These are phyloP conservation scores for Nephrocerus scutellatus DNA, from an alignment of 2,888 invertebrate species.

Conservation along the genomic window DNA sequence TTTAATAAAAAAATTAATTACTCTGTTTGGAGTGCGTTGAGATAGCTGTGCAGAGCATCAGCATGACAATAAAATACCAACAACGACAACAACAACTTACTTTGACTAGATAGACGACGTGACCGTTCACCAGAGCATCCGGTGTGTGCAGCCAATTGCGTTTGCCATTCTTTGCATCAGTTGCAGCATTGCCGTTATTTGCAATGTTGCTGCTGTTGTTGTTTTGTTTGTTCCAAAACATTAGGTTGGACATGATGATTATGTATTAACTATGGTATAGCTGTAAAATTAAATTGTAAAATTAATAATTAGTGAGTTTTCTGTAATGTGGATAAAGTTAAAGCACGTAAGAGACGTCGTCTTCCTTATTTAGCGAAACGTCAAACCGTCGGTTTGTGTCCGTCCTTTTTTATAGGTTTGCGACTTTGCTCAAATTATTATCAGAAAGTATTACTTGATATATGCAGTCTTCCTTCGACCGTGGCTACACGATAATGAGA, in stretches of 20 bases:
- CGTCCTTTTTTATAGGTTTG: too few relatives aligned
- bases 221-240: slow-evolving; percentile 59
- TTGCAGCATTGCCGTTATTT: slow-evolving; percentile 38
- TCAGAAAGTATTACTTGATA: too few relatives aligned
- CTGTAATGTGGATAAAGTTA: too few relatives aligned
- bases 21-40: background rate
- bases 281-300: too few relatives aligned
- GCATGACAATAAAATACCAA: background rate
- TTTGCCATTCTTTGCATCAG: slow-evolving; percentile 46
- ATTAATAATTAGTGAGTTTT: too few relatives aligned
- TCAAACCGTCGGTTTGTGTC: too few relatives aligned
- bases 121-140: slow-evolving; percentile 87
- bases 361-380: too few relatives aligned
- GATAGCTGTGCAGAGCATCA: background rate
- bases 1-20: slow-evolving; percentile 4
- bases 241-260: slow-evolving; percentile 60
- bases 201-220: slow-evolving; percentile 50
- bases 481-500: too few relatives aligned
- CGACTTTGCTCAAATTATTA: too few relatives aligned
- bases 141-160: slow-evolving; percentile 90
- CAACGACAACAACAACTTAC: slow-evolving; percentile 49
- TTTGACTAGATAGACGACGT: slow-evolving; percentile 96
- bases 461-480: too few relatives aligned
- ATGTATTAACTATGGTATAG: too few relatives aligned
- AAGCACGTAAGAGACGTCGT: too few relatives aligned